phyloP scores from a whole-genome alignment of 2,888 invertebrate genomes.

The Lingula anatina region DNA sequence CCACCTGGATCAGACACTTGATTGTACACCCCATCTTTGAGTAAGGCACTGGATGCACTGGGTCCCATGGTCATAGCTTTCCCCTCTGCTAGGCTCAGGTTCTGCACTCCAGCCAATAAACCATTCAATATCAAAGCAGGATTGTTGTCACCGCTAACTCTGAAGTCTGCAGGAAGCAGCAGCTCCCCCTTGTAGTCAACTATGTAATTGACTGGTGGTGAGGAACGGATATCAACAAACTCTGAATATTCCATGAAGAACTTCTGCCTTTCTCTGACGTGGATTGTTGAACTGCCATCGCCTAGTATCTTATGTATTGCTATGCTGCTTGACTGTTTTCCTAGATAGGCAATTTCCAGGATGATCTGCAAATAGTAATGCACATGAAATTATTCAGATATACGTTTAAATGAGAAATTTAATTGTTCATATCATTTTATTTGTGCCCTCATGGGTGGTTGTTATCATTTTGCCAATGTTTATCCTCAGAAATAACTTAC shows the following conservation, averaged over 20 bases:
- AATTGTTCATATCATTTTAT: too few species aligned
- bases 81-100: slow-evolving; percentile 23
- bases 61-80: slow-evolving; percentile 14
- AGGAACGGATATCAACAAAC: slow-evolving; percentile 16
- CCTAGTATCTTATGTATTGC: slow-evolving; percentile 14
- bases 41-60: slow-evolving; percentile 22
- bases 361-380: not conserved
- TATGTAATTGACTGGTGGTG: slow-evolving; percentile 25
- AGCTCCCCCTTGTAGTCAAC: slow-evolving; percentile 19
- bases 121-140: slow-evolving; percentile 23
- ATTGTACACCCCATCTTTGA: slow-evolving; percentile 11
- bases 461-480: too few species aligned
- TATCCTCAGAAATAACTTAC: too few species aligned
- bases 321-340: not conserved
- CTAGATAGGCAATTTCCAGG: not conserved
- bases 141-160: slow-evolving; percentile 18
- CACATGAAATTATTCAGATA: too few species aligned
- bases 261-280: slow-evolving; percentile 15
- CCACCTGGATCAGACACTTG: not conserved
- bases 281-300: slow-evolving; percentile 22
- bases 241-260: slow-evolving; percentile 22
- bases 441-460: too few species aligned
- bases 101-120: slow-evolving; percentile 25
- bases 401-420: too few species aligned
- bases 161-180: slow-evolving; percentile 21